A percentile compares a stretch with the other conserved stretches of the same genome.
phyloP scores from a whole-genome alignment of 2,888 invertebrate species.

The Callyntrura sp. region DNA sequence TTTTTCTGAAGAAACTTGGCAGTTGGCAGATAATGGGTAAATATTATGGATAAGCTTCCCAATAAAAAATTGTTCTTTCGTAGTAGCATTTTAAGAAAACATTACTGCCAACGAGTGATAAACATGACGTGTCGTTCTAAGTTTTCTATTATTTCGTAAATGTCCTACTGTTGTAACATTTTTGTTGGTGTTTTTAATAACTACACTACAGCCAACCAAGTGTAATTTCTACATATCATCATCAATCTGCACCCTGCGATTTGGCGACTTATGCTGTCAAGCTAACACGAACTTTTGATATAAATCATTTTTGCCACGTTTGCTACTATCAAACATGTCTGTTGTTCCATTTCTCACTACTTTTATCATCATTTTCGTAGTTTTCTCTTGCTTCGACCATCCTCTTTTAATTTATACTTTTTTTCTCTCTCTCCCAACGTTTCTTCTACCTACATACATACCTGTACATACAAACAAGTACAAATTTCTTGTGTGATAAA shows the following conservation, averaged over 20 bases:
- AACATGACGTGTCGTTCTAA: constrained; percentile 40
- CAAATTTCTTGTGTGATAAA: constrained; percentile 48
- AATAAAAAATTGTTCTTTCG: not conserved
- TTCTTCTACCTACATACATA: too few species aligned
- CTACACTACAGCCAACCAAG: not conserved
- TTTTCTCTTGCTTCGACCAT: not conserved
- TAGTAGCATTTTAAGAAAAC: constrained; percentile 41
- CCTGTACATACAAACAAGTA: constrained; percentile 10
- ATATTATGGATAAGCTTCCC: not conserved
- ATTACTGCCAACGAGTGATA: constrained; percentile 51
- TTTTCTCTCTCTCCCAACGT: too few species aligned
- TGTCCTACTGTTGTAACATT: constrained; percentile 1
- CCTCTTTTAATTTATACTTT: not conserved
- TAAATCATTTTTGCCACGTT: constrained; percentile 63
- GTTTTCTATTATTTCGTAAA: constrained; percentile 53
- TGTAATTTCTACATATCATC: constrained; percentile 17
- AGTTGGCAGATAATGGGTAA: constrained; percentile 8
- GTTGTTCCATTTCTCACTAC: not conserved
- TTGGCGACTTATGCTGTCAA: constrained; percentile 60
- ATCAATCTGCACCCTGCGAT: constrained; percentile 45
- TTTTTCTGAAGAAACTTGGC: constrained; percentile 7
- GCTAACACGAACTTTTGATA: constrained; percentile 47
- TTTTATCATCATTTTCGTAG: not conserved
- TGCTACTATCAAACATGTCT: constrained; percentile 64
- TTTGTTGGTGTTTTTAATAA: not conserved